Conservation (phyloP, 1,140 invertebrate genomes). For the Pseudomyrmex gracilis region DNA sequence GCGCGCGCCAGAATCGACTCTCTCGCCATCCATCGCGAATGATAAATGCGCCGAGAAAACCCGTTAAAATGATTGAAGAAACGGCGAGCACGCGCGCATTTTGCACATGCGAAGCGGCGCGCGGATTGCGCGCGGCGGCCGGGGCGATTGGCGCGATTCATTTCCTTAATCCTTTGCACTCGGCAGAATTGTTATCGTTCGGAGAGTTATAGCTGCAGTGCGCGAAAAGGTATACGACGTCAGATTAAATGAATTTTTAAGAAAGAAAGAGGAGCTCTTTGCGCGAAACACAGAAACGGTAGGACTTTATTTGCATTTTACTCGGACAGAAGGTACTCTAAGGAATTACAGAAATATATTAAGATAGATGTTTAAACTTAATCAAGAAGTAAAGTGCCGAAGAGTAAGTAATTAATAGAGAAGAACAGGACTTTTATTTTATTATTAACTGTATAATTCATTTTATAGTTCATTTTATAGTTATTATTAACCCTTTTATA, state of each 20-base stretch:
- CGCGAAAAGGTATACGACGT: constrained; percentile 23
- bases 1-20: constrained; percentile 54
- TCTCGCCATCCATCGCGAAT: constrained; percentile 56
- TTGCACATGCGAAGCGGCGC: constrained; percentile 28
- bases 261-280: constrained; percentile 19
- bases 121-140: constrained; percentile 47
- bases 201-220: constrained; percentile 50
- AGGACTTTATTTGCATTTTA: constrained; percentile 41
- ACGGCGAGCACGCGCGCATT: constrained; percentile 23
- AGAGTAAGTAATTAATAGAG: constrained; percentile 49
- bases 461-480: constrained; percentile 43
- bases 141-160: constrained; percentile 57
- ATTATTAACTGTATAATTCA: constrained; percentile 57
- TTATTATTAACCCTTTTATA: constrained; percentile 54
- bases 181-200: constrained; percentile 57
- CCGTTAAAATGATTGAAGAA: constrained; percentile 63
- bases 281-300: constrained; percentile 20
- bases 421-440: constrained; percentile 40
- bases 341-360: constrained; percentile 53
- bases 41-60: constrained; percentile 56
- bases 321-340: constrained; percentile 30
- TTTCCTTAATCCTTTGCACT: constrained; percentile 59
- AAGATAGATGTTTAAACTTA: constrained; percentile 59
- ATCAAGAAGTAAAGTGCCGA: constrained; percentile 51
- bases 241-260: constrained; percentile 58